phyloP scores from a whole-genome alignment of 2,888 invertebrate genomes.

The Phytoseiulus persimilis region DNA sequence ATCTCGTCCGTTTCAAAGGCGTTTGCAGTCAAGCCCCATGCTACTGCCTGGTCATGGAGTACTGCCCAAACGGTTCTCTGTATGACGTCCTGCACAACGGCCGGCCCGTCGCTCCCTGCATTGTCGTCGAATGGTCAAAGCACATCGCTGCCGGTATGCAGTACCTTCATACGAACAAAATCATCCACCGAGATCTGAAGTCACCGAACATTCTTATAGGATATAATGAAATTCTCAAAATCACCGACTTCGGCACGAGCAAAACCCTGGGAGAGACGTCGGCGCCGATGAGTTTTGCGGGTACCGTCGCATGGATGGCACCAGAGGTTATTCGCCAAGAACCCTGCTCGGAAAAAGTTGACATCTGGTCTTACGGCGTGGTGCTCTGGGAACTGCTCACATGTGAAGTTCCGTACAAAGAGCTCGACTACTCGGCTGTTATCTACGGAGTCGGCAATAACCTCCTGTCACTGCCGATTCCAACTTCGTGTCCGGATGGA shows the following conservation, averaged over 20 bases:
- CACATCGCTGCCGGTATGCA: constrained; percentile 94
- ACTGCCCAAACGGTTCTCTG: constrained; percentile 86
- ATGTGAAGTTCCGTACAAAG: constrained; percentile 83
- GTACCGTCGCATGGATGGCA: constrained; percentile 97
- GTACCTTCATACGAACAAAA: constrained; percentile 88
- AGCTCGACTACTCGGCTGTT: constrained; percentile 89
- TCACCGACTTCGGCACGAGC: constrained; percentile 94
- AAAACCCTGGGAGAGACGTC: constrained; percentile 89
- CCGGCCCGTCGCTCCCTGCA: constrained; percentile 70
- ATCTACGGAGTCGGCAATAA: constrained; percentile 97
- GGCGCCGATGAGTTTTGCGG: constrained; percentile 90
- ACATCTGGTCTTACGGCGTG: constrained; percentile 78
- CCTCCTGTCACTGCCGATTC: constrained; percentile 81
- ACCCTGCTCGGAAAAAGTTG: constrained; percentile 92
- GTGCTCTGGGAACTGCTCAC: constrained; percentile 96
- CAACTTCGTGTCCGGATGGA: constrained; percentile 63
- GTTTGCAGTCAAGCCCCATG: constrained; percentile 78
- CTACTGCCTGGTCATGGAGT: constrained; percentile 98
- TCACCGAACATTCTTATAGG: constrained; percentile 90
- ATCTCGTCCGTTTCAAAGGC: constrained; percentile 75
- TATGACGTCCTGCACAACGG: constrained; percentile 80
- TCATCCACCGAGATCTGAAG: constrained; percentile 95
- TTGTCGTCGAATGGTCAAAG: constrained; percentile 82
- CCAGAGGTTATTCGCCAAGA: constrained; percentile 95
- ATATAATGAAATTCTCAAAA: constrained; percentile 72